Conservation (phyloP, 2,113 vertebrate species). For the Crotophaga sulcirostris region DNA sequence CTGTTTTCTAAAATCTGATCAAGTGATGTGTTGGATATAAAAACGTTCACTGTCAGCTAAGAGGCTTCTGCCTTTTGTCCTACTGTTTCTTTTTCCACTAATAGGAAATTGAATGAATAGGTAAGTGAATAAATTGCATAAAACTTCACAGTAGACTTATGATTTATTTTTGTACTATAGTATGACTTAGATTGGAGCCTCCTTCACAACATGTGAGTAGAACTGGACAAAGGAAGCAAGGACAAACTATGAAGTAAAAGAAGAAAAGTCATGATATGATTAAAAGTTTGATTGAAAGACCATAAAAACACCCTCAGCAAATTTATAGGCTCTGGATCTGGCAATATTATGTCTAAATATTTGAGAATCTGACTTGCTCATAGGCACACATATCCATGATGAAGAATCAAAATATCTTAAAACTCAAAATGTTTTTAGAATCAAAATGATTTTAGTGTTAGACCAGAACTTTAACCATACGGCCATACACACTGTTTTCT, state of each 20-base stretch:
- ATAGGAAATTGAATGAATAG: neutral
- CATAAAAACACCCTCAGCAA: neutral
- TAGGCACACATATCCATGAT: neutral
- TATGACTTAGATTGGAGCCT: neutral
- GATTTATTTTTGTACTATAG: neutral
- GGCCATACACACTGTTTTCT: neutral
- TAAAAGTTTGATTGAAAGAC: neutral
- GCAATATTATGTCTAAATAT: neutral
- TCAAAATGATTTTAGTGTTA: neutral
- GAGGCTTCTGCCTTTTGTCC: neutral
- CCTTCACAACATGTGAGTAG: neutral
- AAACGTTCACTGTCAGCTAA: neutral
- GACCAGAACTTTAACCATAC: neutral
- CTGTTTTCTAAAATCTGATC: neutral
- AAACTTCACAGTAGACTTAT: neutral
- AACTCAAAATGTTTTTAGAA: too few relatives aligned
- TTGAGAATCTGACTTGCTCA: neutral
- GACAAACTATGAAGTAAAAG: neutral
- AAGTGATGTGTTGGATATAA: neutral
- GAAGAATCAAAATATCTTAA: neutral
- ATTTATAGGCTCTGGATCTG: neutral
- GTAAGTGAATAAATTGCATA: neutral
- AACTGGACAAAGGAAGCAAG: neutral
- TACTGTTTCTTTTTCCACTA: neutral
- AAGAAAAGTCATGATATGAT: neutral